These are phyloP conservation scores for Oscheius myriophilus DNA, from an alignment of 2,888 invertebrate species.

Conservation along the genomic window DNA sequence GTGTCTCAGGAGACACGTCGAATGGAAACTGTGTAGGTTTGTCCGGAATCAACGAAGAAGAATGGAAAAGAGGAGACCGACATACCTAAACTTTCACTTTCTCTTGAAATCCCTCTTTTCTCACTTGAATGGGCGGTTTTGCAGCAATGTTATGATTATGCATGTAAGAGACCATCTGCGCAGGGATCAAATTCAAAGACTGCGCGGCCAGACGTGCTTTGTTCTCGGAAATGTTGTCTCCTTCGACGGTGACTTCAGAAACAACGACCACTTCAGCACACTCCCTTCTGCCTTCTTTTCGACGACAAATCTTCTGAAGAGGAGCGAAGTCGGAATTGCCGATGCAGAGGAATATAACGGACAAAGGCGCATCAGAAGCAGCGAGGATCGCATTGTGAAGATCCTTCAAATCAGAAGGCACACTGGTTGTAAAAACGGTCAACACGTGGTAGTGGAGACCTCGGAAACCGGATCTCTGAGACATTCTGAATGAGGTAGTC, in stretches of 20 bases:
- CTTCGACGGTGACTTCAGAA: conserved; percentile 46
- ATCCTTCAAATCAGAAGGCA: conserved; percentile 61
- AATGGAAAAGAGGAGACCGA: conserved; percentile 57
- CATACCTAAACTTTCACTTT: conserved; percentile 42
- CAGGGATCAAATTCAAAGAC: conserved; percentile 44
- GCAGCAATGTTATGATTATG: conserved; percentile 54
- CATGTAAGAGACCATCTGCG: conserved; percentile 56
- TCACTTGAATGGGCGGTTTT: conserved; percentile 57
- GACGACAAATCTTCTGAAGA: conserved; percentile 42
- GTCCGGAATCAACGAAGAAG: conserved; percentile 55
- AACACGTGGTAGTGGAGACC: conserved; percentile 64
- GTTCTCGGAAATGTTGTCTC: conserved; percentile 44
- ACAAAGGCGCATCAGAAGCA: conserved; percentile 64
- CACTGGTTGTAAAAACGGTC: conserved; percentile 61
- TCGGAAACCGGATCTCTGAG: conserved; percentile 52
- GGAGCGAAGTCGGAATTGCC: conserved; percentile 57
- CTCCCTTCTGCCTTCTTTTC: conserved; percentile 46
- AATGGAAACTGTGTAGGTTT: conserved; percentile 55
- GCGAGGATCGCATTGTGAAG: conserved; percentile 57
- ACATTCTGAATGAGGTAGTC: conserved; percentile 34
- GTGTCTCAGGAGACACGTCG: conserved; percentile 43
- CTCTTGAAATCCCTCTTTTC: neutral
- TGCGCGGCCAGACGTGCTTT: conserved; percentile 47
- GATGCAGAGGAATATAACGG: conserved; percentile 66
- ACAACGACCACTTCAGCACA: conserved; percentile 44